These are phyloP conservation scores for Drosophila pseudoobscura DNA, from an alignment of 1,140 invertebrate species.

Conservation along the genomic window DNA sequence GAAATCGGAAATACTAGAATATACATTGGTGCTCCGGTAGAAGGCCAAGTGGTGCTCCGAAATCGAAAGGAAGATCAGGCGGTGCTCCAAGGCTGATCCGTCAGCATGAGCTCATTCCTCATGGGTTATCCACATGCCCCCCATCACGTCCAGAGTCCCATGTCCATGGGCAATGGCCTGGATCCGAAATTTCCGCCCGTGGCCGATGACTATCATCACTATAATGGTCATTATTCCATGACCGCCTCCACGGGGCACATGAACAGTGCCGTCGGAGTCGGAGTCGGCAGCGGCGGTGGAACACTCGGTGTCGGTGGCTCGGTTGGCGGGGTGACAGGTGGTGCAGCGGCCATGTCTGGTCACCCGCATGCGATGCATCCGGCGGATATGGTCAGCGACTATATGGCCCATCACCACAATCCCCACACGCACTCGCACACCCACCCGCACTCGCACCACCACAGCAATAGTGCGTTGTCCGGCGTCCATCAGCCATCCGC, in stretches of 20 bases:
- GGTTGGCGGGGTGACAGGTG: constrained; percentile 29
- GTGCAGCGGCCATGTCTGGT: constrained; percentile 60
- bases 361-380: constrained; percentile 80
- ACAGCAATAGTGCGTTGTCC: constrained; percentile 75
- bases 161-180: constrained; percentile 78
- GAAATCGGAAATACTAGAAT: neutral
- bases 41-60: too few relatives aligned
- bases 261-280: constrained; percentile 44
- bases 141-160: constrained; percentile 84
- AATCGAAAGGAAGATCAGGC: too few relatives aligned
- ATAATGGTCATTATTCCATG: constrained; percentile 81
- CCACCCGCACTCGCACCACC: constrained; percentile 75
- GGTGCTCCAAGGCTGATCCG: constrained; percentile 9
- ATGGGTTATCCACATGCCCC: constrained; percentile 84
- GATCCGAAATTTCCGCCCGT: constrained; percentile 83
- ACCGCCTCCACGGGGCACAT: constrained; percentile 81
- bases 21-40: neutral
- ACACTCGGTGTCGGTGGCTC: constrained; percentile 15
- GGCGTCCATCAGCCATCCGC: constrained; percentile 75
- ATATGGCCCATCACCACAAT: constrained; percentile 78
- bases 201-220: constrained; percentile 82
- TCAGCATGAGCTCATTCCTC: constrained; percentile 82
- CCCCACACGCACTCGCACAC: constrained; percentile 67
- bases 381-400: constrained; percentile 82
- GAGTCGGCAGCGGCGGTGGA: constrained; percentile 26